Conservation (phyloP, 2,113 vertebrate species). For the Podarcis raffonei region DNA sequence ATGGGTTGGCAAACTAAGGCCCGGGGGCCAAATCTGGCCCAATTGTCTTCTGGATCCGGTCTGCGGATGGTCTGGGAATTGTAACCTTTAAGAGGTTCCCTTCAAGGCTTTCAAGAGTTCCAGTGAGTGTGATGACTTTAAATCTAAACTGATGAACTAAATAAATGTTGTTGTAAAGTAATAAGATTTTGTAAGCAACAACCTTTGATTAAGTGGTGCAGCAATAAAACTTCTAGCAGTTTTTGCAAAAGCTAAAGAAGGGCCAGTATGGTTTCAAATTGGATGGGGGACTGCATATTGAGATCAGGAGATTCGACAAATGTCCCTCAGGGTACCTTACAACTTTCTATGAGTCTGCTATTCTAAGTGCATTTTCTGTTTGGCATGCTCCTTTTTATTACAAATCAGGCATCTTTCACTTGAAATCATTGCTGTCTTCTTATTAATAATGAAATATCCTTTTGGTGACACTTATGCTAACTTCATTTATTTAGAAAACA, state of each 20-base stretch:
- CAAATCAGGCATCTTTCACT: neutral
- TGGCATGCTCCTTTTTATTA: neutral
- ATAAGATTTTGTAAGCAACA: neutral
- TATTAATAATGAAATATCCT: neutral
- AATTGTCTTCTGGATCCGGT: neutral
- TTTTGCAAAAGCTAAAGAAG: no score
- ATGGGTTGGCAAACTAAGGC: no score
- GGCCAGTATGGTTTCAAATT: no score
- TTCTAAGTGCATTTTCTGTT: neutral
- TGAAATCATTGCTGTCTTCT: neutral
- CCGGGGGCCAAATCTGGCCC: no score
- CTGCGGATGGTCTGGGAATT: no score
- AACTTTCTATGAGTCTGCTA: no score
- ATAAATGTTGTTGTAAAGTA: neutral
- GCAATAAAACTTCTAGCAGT: no score
- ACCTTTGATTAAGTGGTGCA: neutral
- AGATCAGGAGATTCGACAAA: no score
- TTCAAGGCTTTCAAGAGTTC: neutral
- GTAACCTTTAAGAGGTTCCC: neutral
- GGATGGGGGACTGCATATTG: no score
- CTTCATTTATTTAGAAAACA: neutral
- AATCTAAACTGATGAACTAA: neutral
- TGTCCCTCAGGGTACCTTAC: no score
- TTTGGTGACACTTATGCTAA: neutral
- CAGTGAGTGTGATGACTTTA: neutral